Percentiles rank a stretch among this genome's conserved stretches.
phyloP scores from a whole-genome alignment of 2,888 invertebrate species.

The Neoascia interrupta region DNA sequence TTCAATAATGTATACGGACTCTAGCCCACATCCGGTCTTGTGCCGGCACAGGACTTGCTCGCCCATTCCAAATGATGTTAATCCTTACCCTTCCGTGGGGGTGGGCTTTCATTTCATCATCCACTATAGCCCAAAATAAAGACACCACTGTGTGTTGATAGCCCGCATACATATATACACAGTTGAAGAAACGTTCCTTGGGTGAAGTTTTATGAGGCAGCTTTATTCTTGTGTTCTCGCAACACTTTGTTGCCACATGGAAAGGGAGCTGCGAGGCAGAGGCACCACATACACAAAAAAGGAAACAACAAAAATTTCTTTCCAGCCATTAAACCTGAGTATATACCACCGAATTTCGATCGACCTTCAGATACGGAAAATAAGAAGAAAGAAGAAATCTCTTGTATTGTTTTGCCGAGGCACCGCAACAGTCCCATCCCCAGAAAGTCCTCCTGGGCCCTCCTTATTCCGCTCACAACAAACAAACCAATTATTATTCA shows the following conservation, averaged over 20 bases:
- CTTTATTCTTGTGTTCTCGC: slow-evolving; percentile 11
- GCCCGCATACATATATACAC: slow-evolving; percentile 10
- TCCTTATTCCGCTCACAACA: background rate
- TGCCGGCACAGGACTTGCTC: too few species aligned
- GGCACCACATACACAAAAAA: background rate
- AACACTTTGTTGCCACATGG: slow-evolving; percentile 23
- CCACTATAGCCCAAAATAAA: background rate
- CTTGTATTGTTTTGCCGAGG: slow-evolving; percentile 20
- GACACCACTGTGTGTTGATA: background rate
- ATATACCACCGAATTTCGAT: slow-evolving; percentile 1
- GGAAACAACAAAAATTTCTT: background rate
- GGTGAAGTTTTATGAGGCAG: slow-evolving; percentile 30
- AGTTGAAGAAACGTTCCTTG: slow-evolving; percentile 13
- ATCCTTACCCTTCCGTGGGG: background rate
- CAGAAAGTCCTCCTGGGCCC: background rate
- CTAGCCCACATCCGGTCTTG: too few species aligned
- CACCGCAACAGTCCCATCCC: background rate
- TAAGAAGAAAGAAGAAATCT: slow-evolving; percentile 3
- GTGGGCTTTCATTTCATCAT: background rate
- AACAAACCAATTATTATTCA: slow-evolving; percentile 45
- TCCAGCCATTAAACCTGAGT: slow-evolving; percentile 10
- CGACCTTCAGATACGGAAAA: slow-evolving; percentile 14
- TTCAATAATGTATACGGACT: slow-evolving; percentile 28
- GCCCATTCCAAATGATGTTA: too few species aligned
- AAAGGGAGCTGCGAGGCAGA: too few species aligned